Base-by-base conservation (phyloP, 2,888 invertebrate genomes). In the Apoderus coryli region DNA sequence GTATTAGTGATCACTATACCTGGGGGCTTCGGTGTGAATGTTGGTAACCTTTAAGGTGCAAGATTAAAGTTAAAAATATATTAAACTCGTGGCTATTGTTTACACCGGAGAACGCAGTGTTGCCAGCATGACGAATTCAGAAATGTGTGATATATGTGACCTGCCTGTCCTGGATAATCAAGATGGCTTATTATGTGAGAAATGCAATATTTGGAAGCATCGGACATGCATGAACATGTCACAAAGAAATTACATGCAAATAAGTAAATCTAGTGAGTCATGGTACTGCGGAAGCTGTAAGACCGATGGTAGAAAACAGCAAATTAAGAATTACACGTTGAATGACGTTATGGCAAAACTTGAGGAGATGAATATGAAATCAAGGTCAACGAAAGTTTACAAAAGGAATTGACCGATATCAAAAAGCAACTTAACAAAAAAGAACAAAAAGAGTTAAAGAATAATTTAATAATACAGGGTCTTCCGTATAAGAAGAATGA, bases 131-230 rank as follows among this genome's bases (percentile, higher is more conserved):
- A n/a, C n/a, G n/a, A n/a, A n/a, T n/a, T n/a, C n/a, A 64, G 81
- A 52, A 82, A 80, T 72, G 82, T 82, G 56, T 47, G 57, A 44
- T 22, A n/a, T 27, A 30, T 16, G 22, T 9, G 19, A 16, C 11
- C 16, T 10, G 16, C 16, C n/a, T 16, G 27, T 27, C 3, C 16
- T 14, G 9, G 25, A 25, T 4, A 11, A 25, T 9, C 25, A 25
- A 12, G 16, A 27, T 5, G 27, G 16, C 9, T 27, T 27, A 16
- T 16, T 16, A 27, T 27, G 19, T 27, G 22, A 27, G 9, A 27
- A 15, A 3, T 27, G 27, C 10, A 9, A n/a, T 6, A 27, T 14
- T 4, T 27, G 15, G 28, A 28, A 28, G 11, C 28, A 28, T 11
- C 10, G 28, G 13, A 10, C 4, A 10, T 28, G 28, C 22, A 3